Evolutionary conservation across 1,140 invertebrate genomes (phyloP).

Genomic region (Neodiprion virginianus): DNA sequence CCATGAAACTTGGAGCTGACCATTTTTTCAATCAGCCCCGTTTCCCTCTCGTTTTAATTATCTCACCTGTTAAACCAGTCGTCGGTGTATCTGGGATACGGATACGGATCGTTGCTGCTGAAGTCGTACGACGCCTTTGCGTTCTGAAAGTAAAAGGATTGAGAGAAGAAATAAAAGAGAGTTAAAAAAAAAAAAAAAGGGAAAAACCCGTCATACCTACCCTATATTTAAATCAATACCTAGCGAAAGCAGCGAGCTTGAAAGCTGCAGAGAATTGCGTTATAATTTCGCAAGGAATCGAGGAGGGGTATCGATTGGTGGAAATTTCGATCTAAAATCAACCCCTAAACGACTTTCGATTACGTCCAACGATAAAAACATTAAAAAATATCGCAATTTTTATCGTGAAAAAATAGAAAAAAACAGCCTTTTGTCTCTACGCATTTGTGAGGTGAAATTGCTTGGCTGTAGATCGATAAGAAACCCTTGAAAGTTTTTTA

Average conservation of each 20-base stretch:
- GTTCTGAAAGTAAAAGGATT: constrained; percentile 74
- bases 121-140: constrained; percentile 97
- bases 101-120: constrained; percentile 97
- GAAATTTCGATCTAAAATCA: too few relatives aligned
- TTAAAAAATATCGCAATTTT: background rate
- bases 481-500: too few relatives aligned
- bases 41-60: too few relatives aligned
- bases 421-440: background rate
- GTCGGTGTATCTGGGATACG: constrained; percentile 96
- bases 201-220: background rate
- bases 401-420: background rate
- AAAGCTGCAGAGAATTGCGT: background rate
- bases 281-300: too few relatives aligned
- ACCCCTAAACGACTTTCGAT: too few relatives aligned
- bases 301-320: too few relatives aligned
- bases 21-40: too few relatives aligned
- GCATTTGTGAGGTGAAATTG: background rate
- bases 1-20: too few relatives aligned
- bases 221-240: background rate
- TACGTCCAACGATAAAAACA: background rate
- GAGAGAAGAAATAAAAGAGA: constrained; percentile 11
- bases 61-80: constrained; percentile 97
- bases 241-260: background rate
- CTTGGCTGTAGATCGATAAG: too few relatives aligned
- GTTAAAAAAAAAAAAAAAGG: background rate